phyloP scores from a whole-genome alignment of 2,888 invertebrate species.

The Podabrus alpinus region DNA sequence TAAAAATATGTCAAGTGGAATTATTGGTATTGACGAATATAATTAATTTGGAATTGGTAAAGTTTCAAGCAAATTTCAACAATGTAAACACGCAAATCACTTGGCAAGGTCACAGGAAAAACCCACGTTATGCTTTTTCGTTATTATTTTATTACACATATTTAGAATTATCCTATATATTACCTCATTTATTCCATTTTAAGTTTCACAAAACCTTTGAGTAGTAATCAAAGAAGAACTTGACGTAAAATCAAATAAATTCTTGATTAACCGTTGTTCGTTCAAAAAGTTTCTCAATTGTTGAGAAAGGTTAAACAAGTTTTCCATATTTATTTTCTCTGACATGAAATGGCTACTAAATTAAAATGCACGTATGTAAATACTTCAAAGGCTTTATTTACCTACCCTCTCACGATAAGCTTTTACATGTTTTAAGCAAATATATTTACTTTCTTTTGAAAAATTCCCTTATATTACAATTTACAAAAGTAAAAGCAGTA shows the following conservation, averaged over 20 bases:
- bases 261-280: slow-evolving; percentile 5
- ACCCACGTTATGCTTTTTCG: too few species aligned
- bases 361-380: slow-evolving; percentile 21
- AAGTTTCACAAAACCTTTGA: neutral
- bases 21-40: too few species aligned
- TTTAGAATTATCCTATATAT: neutral
- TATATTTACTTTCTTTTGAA: neutral
- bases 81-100: too few species aligned
- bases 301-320: slow-evolving; percentile 6
- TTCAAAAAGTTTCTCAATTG: slow-evolving; percentile 11
- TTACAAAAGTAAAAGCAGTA: neutral
- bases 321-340: slow-evolving; percentile 15
- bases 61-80: too few species aligned
- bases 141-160: too few species aligned
- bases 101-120: too few species aligned
- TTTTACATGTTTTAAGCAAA: slow-evolving; percentile 11
- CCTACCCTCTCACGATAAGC: slow-evolving; percentile 18
- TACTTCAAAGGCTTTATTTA: slow-evolving; percentile 20
- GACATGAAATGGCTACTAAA: slow-evolving; percentile 7
- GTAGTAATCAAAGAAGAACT: neutral
- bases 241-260: neutral
- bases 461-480: neutral
- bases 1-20: too few species aligned
- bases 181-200: neutral
- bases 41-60: too few species aligned